phyloP scores from a whole-genome alignment of 2,888 invertebrate genomes.

The Cryptocheilus praepositus region DNA sequence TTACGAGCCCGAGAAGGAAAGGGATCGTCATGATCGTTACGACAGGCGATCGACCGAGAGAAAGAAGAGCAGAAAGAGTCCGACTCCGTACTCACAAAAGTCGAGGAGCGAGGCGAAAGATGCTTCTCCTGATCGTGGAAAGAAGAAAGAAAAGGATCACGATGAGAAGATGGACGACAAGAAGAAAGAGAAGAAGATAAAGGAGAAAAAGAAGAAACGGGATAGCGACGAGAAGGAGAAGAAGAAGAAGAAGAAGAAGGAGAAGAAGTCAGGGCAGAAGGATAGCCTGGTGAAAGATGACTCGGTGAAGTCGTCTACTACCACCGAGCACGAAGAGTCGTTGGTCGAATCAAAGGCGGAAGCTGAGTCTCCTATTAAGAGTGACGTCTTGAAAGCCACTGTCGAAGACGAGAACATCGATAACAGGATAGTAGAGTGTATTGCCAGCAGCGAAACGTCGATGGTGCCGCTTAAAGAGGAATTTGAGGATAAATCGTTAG shows the following conservation, averaged over 20 bases:
- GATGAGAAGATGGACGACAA: conserved; percentile 69
- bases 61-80: conserved; percentile 72
- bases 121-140: conserved; percentile 69
- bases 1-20: conserved; percentile 69
- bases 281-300: conserved; percentile 60
- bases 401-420: conserved; percentile 39
- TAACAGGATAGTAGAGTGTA: conserved; percentile 46
- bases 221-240: conserved; percentile 78
- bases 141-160: conserved; percentile 79
- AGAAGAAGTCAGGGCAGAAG: conserved; percentile 68
- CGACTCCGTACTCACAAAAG: conserved; percentile 67
- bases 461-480: conserved; percentile 53
- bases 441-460: conserved; percentile 27
- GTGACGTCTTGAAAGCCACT: conserved; percentile 47
- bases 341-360: conserved; percentile 59
- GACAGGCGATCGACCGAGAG: conserved; percentile 67
- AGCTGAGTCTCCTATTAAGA: conserved; percentile 46
- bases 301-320: conserved; percentile 26
- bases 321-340: conserved; percentile 55
- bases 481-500: conserved; percentile 68
- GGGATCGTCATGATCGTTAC: conserved; percentile 75
- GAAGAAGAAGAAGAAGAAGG: conserved; percentile 75
- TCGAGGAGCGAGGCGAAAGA: conserved; percentile 74
- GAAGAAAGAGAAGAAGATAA: conserved; percentile 77
- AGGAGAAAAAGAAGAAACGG: conserved; percentile 74